A percentile compares a stretch with the other conserved stretches of the same genome.
Evolutionary conservation across 2,888 invertebrate species (phyloP).

Genomic region (Acleris literana): DNA sequence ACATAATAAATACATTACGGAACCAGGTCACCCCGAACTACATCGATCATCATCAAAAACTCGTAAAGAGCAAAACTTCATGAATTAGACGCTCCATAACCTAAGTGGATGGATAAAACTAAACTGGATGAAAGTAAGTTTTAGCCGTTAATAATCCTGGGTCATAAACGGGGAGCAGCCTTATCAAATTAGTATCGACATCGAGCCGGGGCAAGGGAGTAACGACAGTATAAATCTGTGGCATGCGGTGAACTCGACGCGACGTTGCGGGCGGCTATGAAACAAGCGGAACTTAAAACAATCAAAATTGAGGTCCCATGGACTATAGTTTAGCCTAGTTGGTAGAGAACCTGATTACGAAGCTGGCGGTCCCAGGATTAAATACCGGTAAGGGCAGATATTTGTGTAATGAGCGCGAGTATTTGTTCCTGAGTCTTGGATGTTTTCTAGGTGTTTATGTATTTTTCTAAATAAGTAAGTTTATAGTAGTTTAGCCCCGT

Average conservation of each 20-base stretch:
- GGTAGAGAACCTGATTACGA: too few relatives aligned
- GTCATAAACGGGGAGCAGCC: conserved; percentile 41
- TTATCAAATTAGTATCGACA: conserved; percentile 42
- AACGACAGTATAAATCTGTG: conserved; percentile 49
- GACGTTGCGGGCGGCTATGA: conserved; percentile 41
- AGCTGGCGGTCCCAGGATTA: too few relatives aligned
- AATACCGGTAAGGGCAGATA: too few relatives aligned
- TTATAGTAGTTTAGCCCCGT: too few relatives aligned
- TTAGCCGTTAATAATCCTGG: conserved; percentile 42
- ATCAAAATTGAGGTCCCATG: background rate
- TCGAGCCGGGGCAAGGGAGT: conserved; percentile 37
- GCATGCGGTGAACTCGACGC: conserved; percentile 47
- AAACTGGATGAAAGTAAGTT: conserved; percentile 28
- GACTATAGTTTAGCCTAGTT: background rate
- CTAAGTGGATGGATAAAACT: conserved; percentile 33
- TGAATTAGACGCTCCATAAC: conserved; percentile 29
- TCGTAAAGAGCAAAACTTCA: conserved; percentile 36
- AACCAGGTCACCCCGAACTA: conserved; percentile 28
- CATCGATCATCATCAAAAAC: conserved; percentile 37
- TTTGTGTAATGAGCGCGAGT: too few relatives aligned
- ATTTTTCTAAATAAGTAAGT: too few relatives aligned
- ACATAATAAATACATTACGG: conserved; percentile 29
- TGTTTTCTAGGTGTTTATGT: too few relatives aligned
- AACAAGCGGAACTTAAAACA: conserved; percentile 4
- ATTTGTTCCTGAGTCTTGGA: too few relatives aligned